Conservation (phyloP, 2,113 vertebrate genomes). For the Recurvirostra avosetta region DNA sequence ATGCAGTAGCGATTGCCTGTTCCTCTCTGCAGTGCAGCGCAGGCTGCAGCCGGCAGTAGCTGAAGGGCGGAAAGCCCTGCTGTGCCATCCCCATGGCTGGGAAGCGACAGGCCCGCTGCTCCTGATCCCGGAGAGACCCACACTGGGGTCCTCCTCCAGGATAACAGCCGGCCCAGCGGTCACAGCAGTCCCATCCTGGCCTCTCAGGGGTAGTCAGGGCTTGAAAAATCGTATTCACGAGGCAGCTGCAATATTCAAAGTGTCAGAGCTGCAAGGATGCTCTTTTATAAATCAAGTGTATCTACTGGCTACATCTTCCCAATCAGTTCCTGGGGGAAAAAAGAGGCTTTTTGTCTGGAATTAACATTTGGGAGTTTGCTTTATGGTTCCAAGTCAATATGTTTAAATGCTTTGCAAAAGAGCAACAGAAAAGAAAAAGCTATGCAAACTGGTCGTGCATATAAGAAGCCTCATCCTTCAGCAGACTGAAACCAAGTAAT, state of each 20-base stretch:
- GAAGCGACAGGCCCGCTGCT: fast-evolving
- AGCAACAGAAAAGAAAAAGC: not conserved
- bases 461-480: not conserved
- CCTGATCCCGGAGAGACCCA: not conserved
- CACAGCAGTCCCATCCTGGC: not conserved
- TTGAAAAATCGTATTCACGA: not conserved
- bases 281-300: not conserved
- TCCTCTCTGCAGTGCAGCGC: not conserved
- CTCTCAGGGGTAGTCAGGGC: not conserved
- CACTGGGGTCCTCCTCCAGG: not conserved
- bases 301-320: not conserved
- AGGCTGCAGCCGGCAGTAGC: not conserved
- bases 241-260: not conserved
- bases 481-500: not conserved
- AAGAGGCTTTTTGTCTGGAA: not conserved
- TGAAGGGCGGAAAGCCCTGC: not conserved
- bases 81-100: not conserved
- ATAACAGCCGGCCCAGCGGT: not conserved
- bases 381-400: conserved; percentile 11
- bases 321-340: not conserved
- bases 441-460: not conserved
- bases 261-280: not conserved
- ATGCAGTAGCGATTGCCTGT: not conserved
- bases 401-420: conserved; percentile 36
- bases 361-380: not conserved